These are phyloP conservation scores for Sebastes minor DNA, from an alignment of 2,797 vertebrate genomes.

Conservation along the genomic window DNA sequence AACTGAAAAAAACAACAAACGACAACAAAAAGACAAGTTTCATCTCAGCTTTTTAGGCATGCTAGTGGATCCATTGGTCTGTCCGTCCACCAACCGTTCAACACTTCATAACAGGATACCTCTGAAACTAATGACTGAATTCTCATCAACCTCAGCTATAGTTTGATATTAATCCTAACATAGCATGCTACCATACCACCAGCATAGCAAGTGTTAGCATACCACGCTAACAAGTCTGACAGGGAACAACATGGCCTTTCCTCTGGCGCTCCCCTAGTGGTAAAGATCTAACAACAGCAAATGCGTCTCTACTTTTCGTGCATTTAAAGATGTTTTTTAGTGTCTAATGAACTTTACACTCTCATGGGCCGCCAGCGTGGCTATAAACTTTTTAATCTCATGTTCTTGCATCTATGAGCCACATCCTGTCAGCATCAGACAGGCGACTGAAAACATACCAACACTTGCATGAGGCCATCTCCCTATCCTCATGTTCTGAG, in stretches of 20 bases:
- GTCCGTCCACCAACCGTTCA: background rate
- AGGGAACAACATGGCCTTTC: background rate
- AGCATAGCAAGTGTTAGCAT: background rate
- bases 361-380: background rate
- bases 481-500: background rate
- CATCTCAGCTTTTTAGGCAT: background rate
- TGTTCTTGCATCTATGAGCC: conserved; percentile 32
- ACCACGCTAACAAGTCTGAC: background rate
- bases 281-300: background rate
- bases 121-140: background rate
- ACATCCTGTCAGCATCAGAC: conserved; percentile 7
- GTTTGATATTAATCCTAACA: background rate
- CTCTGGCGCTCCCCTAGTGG: background rate
- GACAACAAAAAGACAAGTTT: background rate
- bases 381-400: background rate
- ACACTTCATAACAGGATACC: background rate
- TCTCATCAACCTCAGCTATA: background rate
- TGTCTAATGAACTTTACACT: background rate
- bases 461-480: conserved; percentile 49
- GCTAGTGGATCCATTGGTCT: background rate
- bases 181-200: background rate
- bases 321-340: background rate
- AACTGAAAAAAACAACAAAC: background rate
- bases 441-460: conserved; percentile 19
- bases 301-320: background rate